phyloP scores from a whole-genome alignment of 1,140 invertebrate genomes.

The Oreohelix idahoensis region DNA sequence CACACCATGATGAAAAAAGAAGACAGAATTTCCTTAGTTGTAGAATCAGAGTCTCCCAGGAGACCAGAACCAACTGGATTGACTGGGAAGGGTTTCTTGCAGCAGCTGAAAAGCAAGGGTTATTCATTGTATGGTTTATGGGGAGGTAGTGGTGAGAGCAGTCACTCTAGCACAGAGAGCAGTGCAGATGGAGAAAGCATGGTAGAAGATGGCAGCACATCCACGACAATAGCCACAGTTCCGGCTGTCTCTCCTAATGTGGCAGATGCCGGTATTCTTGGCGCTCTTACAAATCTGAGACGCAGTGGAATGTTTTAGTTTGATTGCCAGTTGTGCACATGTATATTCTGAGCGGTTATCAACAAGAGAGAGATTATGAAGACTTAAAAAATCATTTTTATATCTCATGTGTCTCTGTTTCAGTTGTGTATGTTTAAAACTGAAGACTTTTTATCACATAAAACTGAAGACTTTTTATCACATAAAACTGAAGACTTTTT shows the following conservation, averaged over 20 bases:
- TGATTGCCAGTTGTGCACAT: background rate
- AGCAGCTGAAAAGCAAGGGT: conserved; percentile 62
- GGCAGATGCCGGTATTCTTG: conserved; percentile 55
- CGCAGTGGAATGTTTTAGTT: conserved; percentile 51
- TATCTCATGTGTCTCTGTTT: too few species aligned
- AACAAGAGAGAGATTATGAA: background rate
- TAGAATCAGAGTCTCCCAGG: background rate
- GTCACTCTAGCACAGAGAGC: background rate
- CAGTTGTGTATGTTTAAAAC: too few species aligned
- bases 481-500: too few species aligned
- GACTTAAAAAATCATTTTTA: too few species aligned
- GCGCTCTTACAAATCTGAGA: conserved; percentile 60
- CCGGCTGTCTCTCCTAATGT: conserved; percentile 39
- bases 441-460: too few species aligned
- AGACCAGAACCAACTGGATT: conserved; percentile 8
- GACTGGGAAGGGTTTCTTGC: conserved; percentile 44
- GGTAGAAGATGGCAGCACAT: background rate
- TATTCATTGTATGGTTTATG: conserved; percentile 58
- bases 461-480: too few species aligned
- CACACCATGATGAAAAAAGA: background rate
- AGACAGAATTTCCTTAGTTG: background rate
- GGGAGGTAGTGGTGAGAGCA: conserved; percentile 36
- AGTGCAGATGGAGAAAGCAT: conserved; percentile 11
- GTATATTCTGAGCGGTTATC: background rate
- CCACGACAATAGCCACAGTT: conserved; percentile 29